These are phyloP conservation scores for Beroe forskalii DNA, from an alignment of 37 sponge, comb jelly and placozoan genomes.

Conservation along the genomic window DNA sequence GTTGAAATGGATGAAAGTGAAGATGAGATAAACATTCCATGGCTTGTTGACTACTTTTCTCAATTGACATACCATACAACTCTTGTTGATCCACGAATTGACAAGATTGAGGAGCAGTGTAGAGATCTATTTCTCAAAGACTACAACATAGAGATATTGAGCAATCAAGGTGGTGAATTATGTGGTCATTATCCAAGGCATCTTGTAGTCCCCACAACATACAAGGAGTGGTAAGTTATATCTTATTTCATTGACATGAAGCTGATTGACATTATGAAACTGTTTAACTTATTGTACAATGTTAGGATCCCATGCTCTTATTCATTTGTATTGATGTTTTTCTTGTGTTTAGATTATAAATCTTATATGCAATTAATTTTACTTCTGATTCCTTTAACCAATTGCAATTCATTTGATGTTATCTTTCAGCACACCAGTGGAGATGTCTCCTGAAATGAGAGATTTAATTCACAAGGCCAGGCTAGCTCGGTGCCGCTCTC, in stretches of 20 bases:
- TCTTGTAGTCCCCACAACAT: conserved; percentile 67
- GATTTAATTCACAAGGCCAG: conserved; percentile 77
- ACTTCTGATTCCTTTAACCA: too few species aligned
- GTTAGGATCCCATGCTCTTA: too few species aligned
- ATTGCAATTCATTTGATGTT: too few species aligned
- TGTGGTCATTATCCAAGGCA: conserved; percentile 85
- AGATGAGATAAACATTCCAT: conserved; percentile 34
- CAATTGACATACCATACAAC: conserved; percentile 41
- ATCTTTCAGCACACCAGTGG: conserved; percentile 25
- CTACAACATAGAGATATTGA: conserved; percentile 69
- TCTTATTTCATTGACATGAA: too few species aligned
- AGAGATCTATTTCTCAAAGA: conserved; percentile 16
- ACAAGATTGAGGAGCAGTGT: conserved; percentile 24
- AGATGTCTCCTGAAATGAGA: conserved; percentile 64
- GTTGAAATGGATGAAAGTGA: conserved; percentile 54
- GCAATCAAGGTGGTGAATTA: conserved; percentile 73
- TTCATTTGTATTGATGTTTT: too few species aligned
- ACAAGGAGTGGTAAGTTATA: conserved; percentile 45
- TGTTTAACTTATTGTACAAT: too few species aligned
- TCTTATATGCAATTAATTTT: too few species aligned
- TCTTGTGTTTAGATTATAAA: too few species aligned
- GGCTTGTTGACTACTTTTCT: conserved; percentile 39
- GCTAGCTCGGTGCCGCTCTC: conserved; percentile 81
- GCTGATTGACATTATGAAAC: too few species aligned
- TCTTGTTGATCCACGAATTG: conserved; percentile 27